phyloP scores from a whole-genome alignment of 2,888 invertebrate genomes.

The Julus scanicus region DNA sequence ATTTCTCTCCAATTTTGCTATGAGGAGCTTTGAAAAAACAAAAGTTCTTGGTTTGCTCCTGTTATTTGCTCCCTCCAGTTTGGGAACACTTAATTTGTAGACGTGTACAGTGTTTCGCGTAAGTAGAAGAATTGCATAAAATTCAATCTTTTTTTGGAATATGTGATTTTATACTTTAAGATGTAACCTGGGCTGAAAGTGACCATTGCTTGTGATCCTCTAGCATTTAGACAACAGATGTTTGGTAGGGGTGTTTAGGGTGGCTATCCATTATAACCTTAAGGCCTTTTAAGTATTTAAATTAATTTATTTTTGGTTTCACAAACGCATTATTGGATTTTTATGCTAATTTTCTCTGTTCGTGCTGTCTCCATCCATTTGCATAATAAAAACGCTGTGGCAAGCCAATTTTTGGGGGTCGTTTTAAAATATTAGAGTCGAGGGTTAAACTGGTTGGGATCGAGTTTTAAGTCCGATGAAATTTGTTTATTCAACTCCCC shows the following conservation, averaged over 20 bases:
- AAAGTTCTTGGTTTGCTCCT: no score
- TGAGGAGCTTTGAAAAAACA: no score
- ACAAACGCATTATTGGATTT: not conserved
- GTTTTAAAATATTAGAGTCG: not conserved
- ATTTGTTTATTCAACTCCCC: not conserved
- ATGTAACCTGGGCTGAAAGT: not conserved
- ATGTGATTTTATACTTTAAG: no score
- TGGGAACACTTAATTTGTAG: no score
- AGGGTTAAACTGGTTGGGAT: not conserved
- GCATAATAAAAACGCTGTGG: not conserved
- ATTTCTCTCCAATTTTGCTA: no score
- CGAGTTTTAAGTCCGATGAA: not conserved
- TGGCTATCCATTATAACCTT: not conserved
- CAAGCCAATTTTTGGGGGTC: not conserved
- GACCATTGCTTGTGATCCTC: not conserved
- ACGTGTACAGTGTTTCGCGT: no score
- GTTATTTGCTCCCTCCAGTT: no score
- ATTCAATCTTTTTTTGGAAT: no score
- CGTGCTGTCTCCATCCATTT: not conserved
- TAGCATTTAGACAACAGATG: not conserved
- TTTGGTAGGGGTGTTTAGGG: not conserved
- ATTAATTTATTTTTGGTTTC: not conserved
- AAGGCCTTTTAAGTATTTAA: not conserved
- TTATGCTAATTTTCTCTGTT: not conserved
- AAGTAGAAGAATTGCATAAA: no score